Percentiles rank a stretch among this genome's conserved stretches.
Evolutionary conservation across 2,797 vertebrate genomes (phyloP).

Genomic region (Staurois parvus): DNA sequence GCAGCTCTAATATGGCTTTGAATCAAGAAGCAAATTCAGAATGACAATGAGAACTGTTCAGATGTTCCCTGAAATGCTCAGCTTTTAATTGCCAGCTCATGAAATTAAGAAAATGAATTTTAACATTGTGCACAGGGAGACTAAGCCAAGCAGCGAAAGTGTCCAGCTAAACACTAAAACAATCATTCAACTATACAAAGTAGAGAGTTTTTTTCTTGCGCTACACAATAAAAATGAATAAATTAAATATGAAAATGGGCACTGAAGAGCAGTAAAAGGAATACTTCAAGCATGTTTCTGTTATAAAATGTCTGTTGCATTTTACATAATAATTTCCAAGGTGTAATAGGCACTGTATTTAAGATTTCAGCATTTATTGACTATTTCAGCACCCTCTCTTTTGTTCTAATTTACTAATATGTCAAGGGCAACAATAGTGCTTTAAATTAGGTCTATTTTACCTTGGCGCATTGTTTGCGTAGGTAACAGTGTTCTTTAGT

Average conservation of each 20-base stretch:
- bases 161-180: conserved; percentile 32
- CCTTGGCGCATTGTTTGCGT: not conserved
- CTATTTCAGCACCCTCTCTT: not conserved
- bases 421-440: not conserved
- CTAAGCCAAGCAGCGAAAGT: conserved; percentile 41
- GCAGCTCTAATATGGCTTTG: conserved; percentile 39
- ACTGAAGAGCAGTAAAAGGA: not conserved
- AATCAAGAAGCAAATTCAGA: conserved; percentile 26
- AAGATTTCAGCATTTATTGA: not conserved
- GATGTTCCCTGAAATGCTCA: conserved; percentile 46
- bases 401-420: not conserved
- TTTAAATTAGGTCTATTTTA: not conserved
- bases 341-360: not conserved
- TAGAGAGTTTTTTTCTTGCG: not conserved
- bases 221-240: conserved; percentile 3
- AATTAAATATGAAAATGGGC: conserved; percentile 11
- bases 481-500: not conserved
- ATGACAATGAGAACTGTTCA: conserved; percentile 51
- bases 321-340: not conserved
- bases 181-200: conserved; percentile 34
- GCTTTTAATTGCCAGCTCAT: conserved; percentile 53
- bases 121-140: conserved; percentile 36
- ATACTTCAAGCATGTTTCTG: not conserved
- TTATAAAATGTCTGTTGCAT: not conserved
- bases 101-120: conserved; percentile 58